Conservation (phyloP, 2,113 vertebrate species). For the Zonotrichia leucophrys region DNA sequence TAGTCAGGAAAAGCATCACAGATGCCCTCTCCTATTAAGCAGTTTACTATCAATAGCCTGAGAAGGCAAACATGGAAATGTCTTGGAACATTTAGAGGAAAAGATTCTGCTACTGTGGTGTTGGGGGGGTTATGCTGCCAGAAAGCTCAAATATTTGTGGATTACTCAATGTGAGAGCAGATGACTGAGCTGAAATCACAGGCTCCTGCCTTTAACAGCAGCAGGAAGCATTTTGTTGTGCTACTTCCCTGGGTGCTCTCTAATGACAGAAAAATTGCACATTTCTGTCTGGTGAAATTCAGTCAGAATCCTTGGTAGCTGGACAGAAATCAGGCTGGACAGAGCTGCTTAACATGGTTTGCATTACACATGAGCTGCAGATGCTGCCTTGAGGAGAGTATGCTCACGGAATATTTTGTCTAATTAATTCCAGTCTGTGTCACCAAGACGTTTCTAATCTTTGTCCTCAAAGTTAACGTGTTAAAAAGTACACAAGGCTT, state of each 20-base stretch:
- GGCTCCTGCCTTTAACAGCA: slow-evolving; percentile 55
- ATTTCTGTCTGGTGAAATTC: slow-evolving; percentile 74
- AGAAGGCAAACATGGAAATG: slow-evolving; percentile 68
- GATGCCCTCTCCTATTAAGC: slow-evolving; percentile 69
- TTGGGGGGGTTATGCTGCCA: slow-evolving; percentile 45
- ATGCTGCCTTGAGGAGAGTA: slow-evolving; percentile 57
- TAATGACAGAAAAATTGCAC: slow-evolving; percentile 66
- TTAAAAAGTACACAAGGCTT: slow-evolving; percentile 16
- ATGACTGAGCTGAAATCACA: slow-evolving; percentile 68
- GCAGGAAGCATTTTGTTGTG: slow-evolving; percentile 78
- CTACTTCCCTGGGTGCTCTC: slow-evolving; percentile 74
- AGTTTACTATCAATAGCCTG: slow-evolving; percentile 66
- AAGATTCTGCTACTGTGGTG: slow-evolving; percentile 33
- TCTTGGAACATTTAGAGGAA: slow-evolving; percentile 62
- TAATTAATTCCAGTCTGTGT: slow-evolving; percentile 62
- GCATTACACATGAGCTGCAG: slow-evolving; percentile 62
- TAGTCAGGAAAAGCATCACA: slow-evolving; percentile 65
- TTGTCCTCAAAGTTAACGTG: slow-evolving; percentile 12
- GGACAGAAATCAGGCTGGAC: slow-evolving; percentile 60
- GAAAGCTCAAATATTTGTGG: slow-evolving; percentile 72
- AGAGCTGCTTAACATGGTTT: slow-evolving; percentile 65
- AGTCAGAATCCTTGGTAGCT: slow-evolving; percentile 60
- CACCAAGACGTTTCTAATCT: slow-evolving; percentile 58
- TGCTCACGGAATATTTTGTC: slow-evolving; percentile 57
- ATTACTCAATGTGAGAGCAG: slow-evolving; percentile 58